phyloP scores from a whole-genome alignment of 1,140 invertebrate genomes.

The Araneus ventricosus region DNA sequence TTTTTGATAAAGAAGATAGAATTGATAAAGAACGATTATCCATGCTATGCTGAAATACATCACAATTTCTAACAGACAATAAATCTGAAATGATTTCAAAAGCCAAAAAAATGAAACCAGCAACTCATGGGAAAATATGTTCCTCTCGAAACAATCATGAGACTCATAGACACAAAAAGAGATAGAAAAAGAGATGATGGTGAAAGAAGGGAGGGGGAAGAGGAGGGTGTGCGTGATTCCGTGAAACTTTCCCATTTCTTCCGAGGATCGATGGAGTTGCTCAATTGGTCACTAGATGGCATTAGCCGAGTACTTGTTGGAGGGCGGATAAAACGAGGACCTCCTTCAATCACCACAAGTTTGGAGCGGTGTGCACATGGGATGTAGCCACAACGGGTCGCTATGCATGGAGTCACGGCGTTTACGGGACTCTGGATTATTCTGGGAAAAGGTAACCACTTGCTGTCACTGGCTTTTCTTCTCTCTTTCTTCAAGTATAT shows the following conservation, averaged over 20 bases:
- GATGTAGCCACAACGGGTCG: slow-evolving; percentile 23
- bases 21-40: no score
- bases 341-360: slow-evolving; percentile 13
- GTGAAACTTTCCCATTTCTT: background rate
- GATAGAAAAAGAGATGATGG: no score
- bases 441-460: slow-evolving; percentile 45
- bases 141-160: no score
- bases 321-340: slow-evolving; percentile 32
- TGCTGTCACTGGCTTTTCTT: background rate
- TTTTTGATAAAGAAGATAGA: no score
- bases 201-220: background rate
- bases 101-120: no score
- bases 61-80: no score
- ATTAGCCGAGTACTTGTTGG: slow-evolving; percentile 38
- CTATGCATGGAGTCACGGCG: slow-evolving; percentile 49
- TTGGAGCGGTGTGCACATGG: slow-evolving; percentile 33
- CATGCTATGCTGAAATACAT: no score
- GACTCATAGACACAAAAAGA: no score
- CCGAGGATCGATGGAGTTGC: slow-evolving; percentile 10
- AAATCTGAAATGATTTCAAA: no score
- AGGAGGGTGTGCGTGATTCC: background rate
- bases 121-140: no score
- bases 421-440: slow-evolving; percentile 61
- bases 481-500: background rate
- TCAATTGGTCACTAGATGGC: slow-evolving; percentile 61